These are phyloP conservation scores for Poecilus cupreus DNA, from an alignment of 2,888 invertebrate species.

Conservation along the genomic window DNA sequence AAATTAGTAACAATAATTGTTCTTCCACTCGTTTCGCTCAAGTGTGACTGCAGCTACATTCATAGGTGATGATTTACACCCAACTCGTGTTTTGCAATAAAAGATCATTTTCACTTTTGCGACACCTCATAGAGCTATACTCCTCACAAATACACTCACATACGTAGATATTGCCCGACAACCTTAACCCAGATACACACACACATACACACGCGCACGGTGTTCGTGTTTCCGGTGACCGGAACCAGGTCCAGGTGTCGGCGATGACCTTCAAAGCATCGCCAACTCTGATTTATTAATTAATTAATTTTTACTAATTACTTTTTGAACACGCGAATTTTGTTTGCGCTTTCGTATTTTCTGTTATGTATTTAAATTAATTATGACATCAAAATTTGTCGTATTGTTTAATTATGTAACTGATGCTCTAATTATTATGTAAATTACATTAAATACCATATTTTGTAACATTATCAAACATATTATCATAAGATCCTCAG, in stretches of 20 bases:
- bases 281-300: neutral
- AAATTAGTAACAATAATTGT: neutral
- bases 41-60: neutral
- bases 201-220: neutral
- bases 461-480: neutral
- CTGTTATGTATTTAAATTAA: neutral
- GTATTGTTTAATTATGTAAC: neutral
- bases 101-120: conserved; percentile 16
- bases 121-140: neutral
- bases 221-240: conserved; percentile 10
- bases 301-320: neutral
- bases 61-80: neutral
- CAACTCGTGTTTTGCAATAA: neutral
- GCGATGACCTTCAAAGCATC: neutral
- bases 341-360: neutral
- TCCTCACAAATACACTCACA: neutral
- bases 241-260: conserved; percentile 1
- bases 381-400: neutral
- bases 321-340: neutral
- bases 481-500: too few relatives aligned
- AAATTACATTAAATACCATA: neutral
- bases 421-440: neutral
- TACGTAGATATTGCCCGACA: neutral
- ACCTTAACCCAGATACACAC: neutral
- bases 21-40: neutral